Base-by-base conservation (phyloP, 2,888 invertebrate genomes). In the Spodoptera exigua region DNA sequence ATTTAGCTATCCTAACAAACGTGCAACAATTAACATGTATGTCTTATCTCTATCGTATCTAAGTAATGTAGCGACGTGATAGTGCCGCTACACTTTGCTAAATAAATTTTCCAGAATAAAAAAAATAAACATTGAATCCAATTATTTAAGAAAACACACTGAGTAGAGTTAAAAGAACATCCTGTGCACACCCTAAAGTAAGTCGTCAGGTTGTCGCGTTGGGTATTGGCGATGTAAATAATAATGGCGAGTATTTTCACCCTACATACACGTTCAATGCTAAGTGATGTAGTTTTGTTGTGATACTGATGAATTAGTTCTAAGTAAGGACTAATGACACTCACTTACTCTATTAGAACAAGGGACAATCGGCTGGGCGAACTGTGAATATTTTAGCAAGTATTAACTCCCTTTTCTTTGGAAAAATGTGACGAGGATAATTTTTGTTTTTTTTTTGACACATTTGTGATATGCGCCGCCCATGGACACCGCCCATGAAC, bases 201-300 rank as follows among this genome's bases (percentile, higher is more conserved):
- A 86, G 86, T 86, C 82, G 85, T 64, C 86, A 86, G 86, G 84
- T 88, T 81, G 80, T 88, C 81, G 80, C 79, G 76, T 72, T 81
- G 87, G 68, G 83, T 85, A 88, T 87, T 88, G 86, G 86, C 82
- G 79, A 81, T 87, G 85, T 90, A 87, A 89, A 90, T 89, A 89
- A 89, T 89, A 89, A 88, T 76, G 75, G 56, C 56, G 39, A 63
- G 81, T 76, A 74, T 79, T 71, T 84, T 79, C 80, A 81, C 79
- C 79, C 80, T 80, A 81, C 47, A 12, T 2, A 43, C 54, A 34
- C 46, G 37, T 35, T 41, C n/a, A 46, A n/a, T 39, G 16, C 34
- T 44, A 39, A 67, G 37, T 46, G 39, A 72, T 49, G 53, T 34
- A 13, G 27, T 14, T 18, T 9, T 47, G 60, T 67, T 51, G 44